Evolutionary conservation across 2,797 vertebrate genomes (phyloP).

Genomic region (Novumbra hubbsi): DNA sequence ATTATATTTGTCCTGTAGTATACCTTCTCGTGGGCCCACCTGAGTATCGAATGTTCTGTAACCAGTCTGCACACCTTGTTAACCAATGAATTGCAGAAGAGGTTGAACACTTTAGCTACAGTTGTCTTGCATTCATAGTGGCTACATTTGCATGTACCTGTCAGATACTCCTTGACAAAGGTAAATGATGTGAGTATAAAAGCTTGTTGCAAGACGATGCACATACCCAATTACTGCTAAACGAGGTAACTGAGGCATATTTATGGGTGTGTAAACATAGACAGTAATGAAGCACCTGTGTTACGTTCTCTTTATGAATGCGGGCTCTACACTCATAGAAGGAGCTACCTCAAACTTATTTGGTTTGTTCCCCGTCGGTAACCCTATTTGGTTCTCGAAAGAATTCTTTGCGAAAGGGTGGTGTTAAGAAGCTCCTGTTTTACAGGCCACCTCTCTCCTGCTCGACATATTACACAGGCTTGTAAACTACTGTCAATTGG

Average conservation of each 20-base stretch:
- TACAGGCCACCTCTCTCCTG: no score
- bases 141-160: background rate
- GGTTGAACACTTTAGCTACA: background rate
- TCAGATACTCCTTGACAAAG: background rate
- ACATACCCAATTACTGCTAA: background rate
- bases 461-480: no score
- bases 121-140: background rate
- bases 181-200: background rate
- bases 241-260: background rate
- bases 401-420: no score
- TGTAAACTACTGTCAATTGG: no score
- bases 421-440: no score
- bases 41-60: background rate
- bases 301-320: background rate
- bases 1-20: background rate
- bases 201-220: background rate
- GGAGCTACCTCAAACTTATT: no score
- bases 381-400: no score
- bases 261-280: background rate
- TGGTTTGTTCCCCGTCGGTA: no score
- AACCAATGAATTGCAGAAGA: background rate
- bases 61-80: background rate
- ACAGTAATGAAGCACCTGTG: background rate
- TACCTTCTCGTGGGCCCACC: background rate
- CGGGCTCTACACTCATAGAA: background rate